Evolutionary conservation across 2,113 vertebrate genomes (phyloP).

Genomic region (Melanotaenia duboulayi): DNA sequence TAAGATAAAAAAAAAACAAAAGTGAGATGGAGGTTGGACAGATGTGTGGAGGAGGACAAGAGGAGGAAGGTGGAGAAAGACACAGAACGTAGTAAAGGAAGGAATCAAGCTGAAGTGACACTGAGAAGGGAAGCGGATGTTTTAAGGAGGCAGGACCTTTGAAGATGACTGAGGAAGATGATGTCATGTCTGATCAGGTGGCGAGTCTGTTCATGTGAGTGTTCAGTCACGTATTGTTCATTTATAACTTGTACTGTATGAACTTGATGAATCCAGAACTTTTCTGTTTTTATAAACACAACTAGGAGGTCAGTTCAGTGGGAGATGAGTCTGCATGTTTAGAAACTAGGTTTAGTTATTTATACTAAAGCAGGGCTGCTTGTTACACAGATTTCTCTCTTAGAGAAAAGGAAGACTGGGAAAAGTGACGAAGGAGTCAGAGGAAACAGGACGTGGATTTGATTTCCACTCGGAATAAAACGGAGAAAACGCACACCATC

Average conservation of each 20-base stretch:
- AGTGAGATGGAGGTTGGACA: background rate
- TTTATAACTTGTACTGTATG: slow-evolving; percentile 53
- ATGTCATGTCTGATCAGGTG: slow-evolving; percentile 50
- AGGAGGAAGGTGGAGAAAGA: slow-evolving; percentile 44
- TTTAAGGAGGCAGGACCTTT: slow-evolving; percentile 72
- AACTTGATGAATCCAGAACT: slow-evolving; percentile 9
- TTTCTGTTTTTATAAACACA: slow-evolving; percentile 26
- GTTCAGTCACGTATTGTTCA: slow-evolving; percentile 29
- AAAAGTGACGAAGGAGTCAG: slow-evolving; percentile 1
- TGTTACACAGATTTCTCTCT: slow-evolving; percentile 10
- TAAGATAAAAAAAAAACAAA: background rate
- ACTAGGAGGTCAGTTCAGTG: slow-evolving; percentile 45
- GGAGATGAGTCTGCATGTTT: slow-evolving; percentile 38
- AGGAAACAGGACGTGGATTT: background rate
- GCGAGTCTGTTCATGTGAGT: slow-evolving; percentile 26
- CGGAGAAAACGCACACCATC: slow-evolving; percentile 36
- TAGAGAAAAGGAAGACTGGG: slow-evolving; percentile 10
- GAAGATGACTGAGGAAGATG: slow-evolving; percentile 43
- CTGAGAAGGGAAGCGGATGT: slow-evolving; percentile 63
- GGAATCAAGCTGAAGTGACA: slow-evolving; percentile 35
- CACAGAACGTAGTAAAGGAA: slow-evolving; percentile 59
- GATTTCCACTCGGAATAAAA: slow-evolving; percentile 31
- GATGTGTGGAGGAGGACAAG: slow-evolving; percentile 8
- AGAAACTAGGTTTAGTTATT: slow-evolving; percentile 20
- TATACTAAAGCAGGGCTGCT: slow-evolving; percentile 24